phyloP scores from a whole-genome alignment of 2,113 vertebrate species.

The Leptobrachium leishanense region DNA sequence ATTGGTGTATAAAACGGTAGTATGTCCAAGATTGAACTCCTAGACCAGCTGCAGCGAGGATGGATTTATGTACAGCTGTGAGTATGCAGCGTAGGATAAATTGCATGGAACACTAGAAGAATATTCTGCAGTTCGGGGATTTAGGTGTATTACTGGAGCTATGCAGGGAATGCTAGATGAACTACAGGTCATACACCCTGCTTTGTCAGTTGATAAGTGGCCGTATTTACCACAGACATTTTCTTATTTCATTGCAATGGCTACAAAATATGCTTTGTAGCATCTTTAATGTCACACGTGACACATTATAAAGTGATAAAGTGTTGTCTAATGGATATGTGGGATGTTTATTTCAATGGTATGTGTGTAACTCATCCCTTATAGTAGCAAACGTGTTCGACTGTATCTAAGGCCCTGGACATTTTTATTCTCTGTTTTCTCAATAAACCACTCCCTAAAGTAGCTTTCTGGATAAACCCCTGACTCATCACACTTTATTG shows the following conservation, averaged over 20 bases:
- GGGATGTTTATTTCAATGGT: neutral
- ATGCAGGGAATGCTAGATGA: constrained; percentile 44
- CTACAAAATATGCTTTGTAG: neutral
- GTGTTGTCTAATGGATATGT: neutral
- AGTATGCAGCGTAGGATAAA: constrained; percentile 34
- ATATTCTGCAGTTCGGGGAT: constrained; percentile 29
- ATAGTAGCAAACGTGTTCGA: neutral
- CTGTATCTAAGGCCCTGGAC: neutral
- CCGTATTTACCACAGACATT: constrained; percentile 9
- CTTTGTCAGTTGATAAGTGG: constrained; percentile 37
- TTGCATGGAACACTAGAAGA: constrained; percentile 25
- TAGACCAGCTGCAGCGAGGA: constrained; percentile 1
- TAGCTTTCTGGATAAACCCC: no score
- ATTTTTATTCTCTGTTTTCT: neutral
- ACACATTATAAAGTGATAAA: neutral
- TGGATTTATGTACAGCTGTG: constrained; percentile 31
- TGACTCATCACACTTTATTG: no score
- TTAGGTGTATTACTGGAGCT: constrained; percentile 42
- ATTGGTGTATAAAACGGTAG: neutral
- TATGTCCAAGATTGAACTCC: constrained; percentile 2
- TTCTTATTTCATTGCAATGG: neutral
- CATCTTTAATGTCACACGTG: neutral
- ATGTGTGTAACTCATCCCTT: neutral
- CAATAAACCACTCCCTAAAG: no score
- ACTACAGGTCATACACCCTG: constrained; percentile 38